These are phyloP conservation scores for Conopomorpha cramerella DNA, from an alignment of 1,140 invertebrate genomes.

Conservation along the genomic window DNA sequence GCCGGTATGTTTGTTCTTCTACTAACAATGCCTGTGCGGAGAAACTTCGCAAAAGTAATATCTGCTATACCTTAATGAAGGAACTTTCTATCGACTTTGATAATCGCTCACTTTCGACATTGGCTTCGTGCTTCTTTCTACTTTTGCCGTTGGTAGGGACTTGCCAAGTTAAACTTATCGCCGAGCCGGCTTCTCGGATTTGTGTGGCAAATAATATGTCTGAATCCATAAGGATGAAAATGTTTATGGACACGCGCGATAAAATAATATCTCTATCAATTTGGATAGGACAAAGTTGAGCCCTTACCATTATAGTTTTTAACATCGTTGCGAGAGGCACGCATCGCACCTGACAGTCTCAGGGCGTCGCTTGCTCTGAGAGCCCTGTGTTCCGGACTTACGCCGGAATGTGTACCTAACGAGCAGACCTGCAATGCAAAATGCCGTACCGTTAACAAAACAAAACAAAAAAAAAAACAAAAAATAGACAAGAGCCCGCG, in stretches of 20 bases:
- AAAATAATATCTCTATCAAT: too few relatives aligned
- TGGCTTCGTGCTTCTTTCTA: too few relatives aligned
- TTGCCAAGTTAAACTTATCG: too few relatives aligned
- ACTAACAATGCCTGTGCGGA: too few relatives aligned
- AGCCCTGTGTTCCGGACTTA: slow-evolving; percentile 59
- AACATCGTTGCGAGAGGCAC: slow-evolving; percentile 61
- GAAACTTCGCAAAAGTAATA: slow-evolving; percentile 51
- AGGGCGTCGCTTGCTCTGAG: slow-evolving; percentile 51
- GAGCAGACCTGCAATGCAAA: slow-evolving; percentile 62
- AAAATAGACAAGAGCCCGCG: slow-evolving; percentile 26
- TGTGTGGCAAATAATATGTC: too few relatives aligned
- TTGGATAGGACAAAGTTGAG: too few relatives aligned
- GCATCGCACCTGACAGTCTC: slow-evolving; percentile 56
- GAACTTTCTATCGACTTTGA: slow-evolving; percentile 54
- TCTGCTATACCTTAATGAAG: slow-evolving; percentile 55
- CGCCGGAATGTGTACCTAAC: slow-evolving; percentile 63
- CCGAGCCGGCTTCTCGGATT: too few relatives aligned
- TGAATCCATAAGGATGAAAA: too few relatives aligned
- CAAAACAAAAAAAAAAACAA: slow-evolving; percentile 26
- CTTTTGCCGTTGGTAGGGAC: too few relatives aligned
- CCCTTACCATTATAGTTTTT: slow-evolving; percentile 59
- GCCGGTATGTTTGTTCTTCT: too few relatives aligned
- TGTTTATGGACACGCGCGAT: too few relatives aligned
- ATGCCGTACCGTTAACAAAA: slow-evolving; percentile 57
- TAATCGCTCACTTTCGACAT: too few relatives aligned